Base-by-base conservation (phyloP, 2,888 invertebrate species). In the Lasioglossum zephyrum region DNA sequence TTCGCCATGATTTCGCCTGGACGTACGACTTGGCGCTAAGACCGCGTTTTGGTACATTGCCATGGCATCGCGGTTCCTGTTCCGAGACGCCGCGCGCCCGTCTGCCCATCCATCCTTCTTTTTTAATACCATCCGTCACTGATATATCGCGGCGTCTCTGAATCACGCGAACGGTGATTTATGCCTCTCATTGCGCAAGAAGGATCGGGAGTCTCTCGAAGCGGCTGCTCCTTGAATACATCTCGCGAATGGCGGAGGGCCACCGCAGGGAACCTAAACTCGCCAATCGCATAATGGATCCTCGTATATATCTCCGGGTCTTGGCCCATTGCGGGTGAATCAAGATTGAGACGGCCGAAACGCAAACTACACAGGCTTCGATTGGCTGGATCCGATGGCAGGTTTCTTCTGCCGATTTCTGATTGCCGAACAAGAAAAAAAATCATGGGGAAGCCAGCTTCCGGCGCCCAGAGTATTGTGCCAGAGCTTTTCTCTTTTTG, bases 211-310 rank as follows among this genome's bases (percentile, higher is more conserved):
- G 77, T 60, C 78, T 80, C 63, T 36, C 74, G 72, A 70, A 78
- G 78, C 49, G 77, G 79, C 80, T 83, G 73, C 77, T 63, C 63
- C 84, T 60, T 76, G 75, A 73, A 77, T 83, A 78, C 77, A 60
- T 84, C 80, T 78, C 39, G 47, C 72, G 75, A 81, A 69, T 73
- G 73, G 44, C 60, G 60, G 76, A 60, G 31, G 84, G 69, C 63
- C 66, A 77, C 73, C 66, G 70, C 31, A 53, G 77, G n/a, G 75
- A 77, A 77, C 80, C 87, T 79, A 85, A 83, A 85, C 74, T 85
- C 85, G 26, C 87, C 87, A 83, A 85, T 88, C 82, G 74, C 81
- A 85, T 83, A 88, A 88, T 88, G 85, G 85, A 87, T 73, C 69
- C 72, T 36, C 81, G 77, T 36, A 44, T 72, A 44, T 79, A 76